These are phyloP conservation scores for Charanyca ferruginea DNA, from an alignment of 2,888 invertebrate species.

Conservation along the genomic window DNA sequence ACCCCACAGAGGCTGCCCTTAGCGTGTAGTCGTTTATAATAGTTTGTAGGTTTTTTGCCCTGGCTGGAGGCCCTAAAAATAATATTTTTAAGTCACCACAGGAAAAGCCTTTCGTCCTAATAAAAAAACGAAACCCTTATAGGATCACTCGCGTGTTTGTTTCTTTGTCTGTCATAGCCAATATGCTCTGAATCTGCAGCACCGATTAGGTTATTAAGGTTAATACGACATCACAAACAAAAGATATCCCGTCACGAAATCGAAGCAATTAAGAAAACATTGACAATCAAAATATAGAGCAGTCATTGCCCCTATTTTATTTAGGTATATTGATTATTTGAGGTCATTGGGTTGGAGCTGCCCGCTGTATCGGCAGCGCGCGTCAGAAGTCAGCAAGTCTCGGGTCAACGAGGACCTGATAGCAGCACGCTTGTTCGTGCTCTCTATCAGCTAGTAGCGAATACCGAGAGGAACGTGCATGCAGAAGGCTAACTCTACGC, in stretches of 20 bases:
- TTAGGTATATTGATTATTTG: slow-evolving; percentile 6
- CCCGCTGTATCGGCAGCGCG: slow-evolving; percentile 19
- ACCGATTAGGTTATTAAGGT: no score
- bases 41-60: no score
- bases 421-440: no score
- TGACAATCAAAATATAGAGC: slow-evolving; percentile 36
- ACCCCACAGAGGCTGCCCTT: no score
- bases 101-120: no score
- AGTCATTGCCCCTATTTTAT: slow-evolving; percentile 45
- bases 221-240: background rate
- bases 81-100: no score
- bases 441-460: background rate
- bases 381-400: slow-evolving; percentile 32
- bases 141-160: no score
- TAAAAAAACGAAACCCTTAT: no score
- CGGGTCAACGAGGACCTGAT: slow-evolving; percentile 25
- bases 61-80: no score
- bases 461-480: background rate
- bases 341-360: slow-evolving; percentile 24
- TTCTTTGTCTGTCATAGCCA: no score
- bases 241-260: slow-evolving; percentile 15
- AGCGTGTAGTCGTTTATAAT: no score
- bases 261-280: slow-evolving; percentile 4
- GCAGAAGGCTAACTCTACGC: slow-evolving; percentile 1
- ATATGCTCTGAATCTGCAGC: no score